Evolutionary conservation across 2,888 invertebrate species (phyloP).

Genomic region (Plagodis dolabraria): DNA sequence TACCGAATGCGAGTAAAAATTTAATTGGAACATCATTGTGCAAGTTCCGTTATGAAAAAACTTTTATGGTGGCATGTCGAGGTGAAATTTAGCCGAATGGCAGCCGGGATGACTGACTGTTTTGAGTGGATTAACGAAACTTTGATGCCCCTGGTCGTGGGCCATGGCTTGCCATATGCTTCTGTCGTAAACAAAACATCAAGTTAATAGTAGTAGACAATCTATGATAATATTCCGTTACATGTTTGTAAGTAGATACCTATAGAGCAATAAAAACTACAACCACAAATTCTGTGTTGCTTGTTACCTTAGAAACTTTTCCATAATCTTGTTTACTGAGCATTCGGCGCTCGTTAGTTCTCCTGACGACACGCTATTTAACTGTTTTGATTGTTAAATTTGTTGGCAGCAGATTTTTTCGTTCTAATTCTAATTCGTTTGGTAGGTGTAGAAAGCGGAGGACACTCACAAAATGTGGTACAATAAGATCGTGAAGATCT

Average conservation of each 20-base stretch:
- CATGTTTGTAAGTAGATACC: not conserved
- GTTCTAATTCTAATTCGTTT: constrained; percentile 7
- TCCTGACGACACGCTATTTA: constrained; percentile 19
- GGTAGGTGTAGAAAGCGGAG: constrained; percentile 7
- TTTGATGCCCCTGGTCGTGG: constrained; percentile 53
- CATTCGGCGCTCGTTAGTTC: constrained; percentile 7
- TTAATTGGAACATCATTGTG: constrained; percentile 24
- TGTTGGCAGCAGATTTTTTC: constrained; percentile 15
- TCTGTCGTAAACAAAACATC: constrained; percentile 46
- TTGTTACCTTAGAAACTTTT: not conserved
- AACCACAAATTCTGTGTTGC: not conserved
- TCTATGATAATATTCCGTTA: not conserved
- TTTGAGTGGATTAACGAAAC: constrained; percentile 73
- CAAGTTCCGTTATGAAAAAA: constrained; percentile 28
- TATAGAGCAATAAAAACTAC: too few relatives aligned
- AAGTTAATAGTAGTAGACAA: not conserved
- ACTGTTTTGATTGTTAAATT: constrained; percentile 16
- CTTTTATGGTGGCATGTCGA: constrained; percentile 31
- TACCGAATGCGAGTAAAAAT: constrained; percentile 21
- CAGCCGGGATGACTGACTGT: constrained; percentile 76
- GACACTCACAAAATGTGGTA: not conserved
- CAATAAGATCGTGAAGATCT: not conserved
- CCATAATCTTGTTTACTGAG: not conserved
- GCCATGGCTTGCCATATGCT: constrained; percentile 61
- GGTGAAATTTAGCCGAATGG: constrained; percentile 37